Conservation (phyloP, 2,797 vertebrate species). For the Phataginus tetradactyla region DNA sequence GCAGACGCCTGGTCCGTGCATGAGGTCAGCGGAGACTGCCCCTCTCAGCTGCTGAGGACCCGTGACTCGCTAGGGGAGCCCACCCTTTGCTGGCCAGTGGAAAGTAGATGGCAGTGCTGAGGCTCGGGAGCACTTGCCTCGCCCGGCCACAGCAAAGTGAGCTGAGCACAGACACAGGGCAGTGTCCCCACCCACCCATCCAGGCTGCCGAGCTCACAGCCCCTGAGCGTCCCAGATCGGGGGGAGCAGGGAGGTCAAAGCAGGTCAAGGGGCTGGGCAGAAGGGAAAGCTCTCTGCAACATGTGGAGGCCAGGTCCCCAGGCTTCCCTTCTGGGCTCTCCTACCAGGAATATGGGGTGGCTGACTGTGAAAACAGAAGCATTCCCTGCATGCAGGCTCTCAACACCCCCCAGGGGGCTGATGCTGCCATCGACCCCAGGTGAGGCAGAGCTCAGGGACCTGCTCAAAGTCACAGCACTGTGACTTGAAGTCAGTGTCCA, state of each 20-base stretch:
- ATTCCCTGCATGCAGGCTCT: too few species aligned
- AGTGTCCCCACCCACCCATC: not conserved
- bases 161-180: too few species aligned
- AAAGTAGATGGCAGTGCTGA: too few species aligned
- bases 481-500: too few species aligned
- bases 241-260: not conserved
- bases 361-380: not conserved
- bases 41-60: not conserved
- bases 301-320: not conserved
- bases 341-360: rapidly evolving
- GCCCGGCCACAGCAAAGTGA: too few species aligned
- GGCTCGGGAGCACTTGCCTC: too few species aligned
- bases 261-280: not conserved
- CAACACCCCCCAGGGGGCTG: not conserved
- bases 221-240: too few species aligned
- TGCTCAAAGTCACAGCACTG: not conserved
- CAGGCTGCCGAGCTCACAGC: not conserved
- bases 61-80: not conserved
- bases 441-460: not conserved
- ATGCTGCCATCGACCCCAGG: not conserved
- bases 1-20: not conserved
- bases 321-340: not conserved
- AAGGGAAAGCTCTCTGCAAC: not conserved
- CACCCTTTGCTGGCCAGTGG: rapidly evolving
- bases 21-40: rapidly evolving